Base-by-base conservation (phyloP, 2,888 invertebrate species). In the Octodonta nipae region DNA sequence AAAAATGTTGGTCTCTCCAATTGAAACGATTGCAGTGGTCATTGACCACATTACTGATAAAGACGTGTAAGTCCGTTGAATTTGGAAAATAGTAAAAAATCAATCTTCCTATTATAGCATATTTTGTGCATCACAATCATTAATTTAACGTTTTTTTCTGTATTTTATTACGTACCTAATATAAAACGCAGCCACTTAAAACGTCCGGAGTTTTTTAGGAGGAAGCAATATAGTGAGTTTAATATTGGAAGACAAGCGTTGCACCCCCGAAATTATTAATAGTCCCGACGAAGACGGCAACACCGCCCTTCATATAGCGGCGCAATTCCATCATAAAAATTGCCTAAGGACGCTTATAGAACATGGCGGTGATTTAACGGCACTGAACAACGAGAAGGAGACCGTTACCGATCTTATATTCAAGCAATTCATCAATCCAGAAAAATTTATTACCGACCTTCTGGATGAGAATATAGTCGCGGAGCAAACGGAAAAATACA, bases 281-380 rank as follows among this genome's bases (percentile, higher is more conserved):
- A 42, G 37, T 26, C 37, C 37, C 4, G 55, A 57, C 27, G 37
- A 46, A 42, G 46, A 49, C 10, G 60, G 65, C 16, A 56, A 67
- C 6, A 69, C 70, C 10, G 64, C 71, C 8, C 56, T 71, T 6
- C 70, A 70, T 44, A 57, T 62, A 33, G 71, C 72, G 13, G 67
- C 69, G 8, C 61, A 58, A 36, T 59, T 61, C 35, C 67, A 67
- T 14, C 64, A 67, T 36, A 60, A 61, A 22, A 61, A 64, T 28
- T 67, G 67, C 42, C 54, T 69, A 20, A 55, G 59, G 40, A 45
- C 64, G 25, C 52, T 71, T 20, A 52, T 70, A 30, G 56, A 61
- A 12, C 45, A 53, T 22, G 61, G 63, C 8, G 60, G 60, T 15
- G 38, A 42, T 33, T 34, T 42, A 22, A 36, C 38, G 5, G 59